Conservation (phyloP, 2,797 vertebrate species). For the Emys orbicularis region DNA sequence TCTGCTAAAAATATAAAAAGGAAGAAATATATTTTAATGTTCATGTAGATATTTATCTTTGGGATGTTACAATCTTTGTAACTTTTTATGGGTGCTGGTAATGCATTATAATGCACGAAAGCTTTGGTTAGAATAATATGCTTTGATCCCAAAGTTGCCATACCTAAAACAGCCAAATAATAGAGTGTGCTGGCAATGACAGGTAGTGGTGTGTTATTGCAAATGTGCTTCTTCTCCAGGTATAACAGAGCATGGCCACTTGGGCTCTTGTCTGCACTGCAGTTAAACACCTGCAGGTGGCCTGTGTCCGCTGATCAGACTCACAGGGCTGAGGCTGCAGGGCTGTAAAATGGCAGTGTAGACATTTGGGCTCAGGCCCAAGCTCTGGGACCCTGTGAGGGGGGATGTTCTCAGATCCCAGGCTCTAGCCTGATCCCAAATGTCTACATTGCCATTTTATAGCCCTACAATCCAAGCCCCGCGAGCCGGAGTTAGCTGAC, state of each 20-base stretch:
- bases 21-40: slow-evolving; percentile 41
- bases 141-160: neutral
- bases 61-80: slow-evolving; percentile 1
- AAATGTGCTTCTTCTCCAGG: neutral
- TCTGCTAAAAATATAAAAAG: slow-evolving; percentile 5
- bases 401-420: neutral
- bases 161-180: neutral
- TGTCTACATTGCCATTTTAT: neutral
- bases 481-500: neutral
- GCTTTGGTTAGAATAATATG: neutral
- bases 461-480: neutral
- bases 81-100: neutral
- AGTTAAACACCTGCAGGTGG: neutral
- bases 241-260: neutral
- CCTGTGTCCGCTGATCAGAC: neutral
- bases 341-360: too few relatives aligned
- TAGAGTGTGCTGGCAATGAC: neutral
- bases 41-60: slow-evolving; percentile 60
- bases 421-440: neutral
- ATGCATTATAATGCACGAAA: neutral
- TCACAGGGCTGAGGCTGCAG: neutral
- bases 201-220: neutral
- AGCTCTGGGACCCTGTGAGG: neutral
- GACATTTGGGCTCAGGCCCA: neutral
- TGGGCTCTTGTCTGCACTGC: neutral